Percentiles rank a stretch among this genome's conserved stretches.
phyloP scores from a whole-genome alignment of 2,888 invertebrate species.

The Caenorhabditis sinica region DNA sequence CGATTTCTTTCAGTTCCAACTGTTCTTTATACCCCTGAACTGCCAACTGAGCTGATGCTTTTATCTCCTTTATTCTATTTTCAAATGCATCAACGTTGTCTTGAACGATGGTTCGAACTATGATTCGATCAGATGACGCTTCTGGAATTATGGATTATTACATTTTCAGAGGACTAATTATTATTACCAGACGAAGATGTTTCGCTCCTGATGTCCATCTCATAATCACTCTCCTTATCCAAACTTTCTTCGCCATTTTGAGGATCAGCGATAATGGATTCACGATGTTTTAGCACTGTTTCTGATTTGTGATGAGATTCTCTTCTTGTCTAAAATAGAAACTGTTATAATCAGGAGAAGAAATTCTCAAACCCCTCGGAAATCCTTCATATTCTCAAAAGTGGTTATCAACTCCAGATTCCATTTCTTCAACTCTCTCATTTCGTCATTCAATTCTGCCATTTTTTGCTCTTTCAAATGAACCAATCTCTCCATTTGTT shows the following conservation, averaged over 20 bases:
- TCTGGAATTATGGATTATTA: neutral
- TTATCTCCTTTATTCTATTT: constrained; percentile 72
- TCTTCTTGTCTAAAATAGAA: constrained; percentile 20
- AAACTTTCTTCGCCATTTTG: constrained; percentile 37
- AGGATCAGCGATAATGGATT: neutral
- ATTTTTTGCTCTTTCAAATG: constrained; percentile 67
- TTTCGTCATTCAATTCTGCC: constrained; percentile 64
- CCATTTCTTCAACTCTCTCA: constrained; percentile 69
- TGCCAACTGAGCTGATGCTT: constrained; percentile 74
- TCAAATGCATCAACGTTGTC: constrained; percentile 78
- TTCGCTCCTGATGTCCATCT: constrained; percentile 65
- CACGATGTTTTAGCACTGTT: constrained; percentile 2
- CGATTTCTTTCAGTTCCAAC: constrained; percentile 76
- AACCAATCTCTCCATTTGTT: constrained; percentile 58
- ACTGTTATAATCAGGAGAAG: neutral
- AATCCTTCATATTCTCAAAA: constrained; percentile 61
- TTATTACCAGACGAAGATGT: constrained; percentile 14
- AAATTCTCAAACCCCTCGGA: constrained; percentile 10
- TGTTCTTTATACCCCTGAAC: constrained; percentile 81
- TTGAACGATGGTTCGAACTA: constrained; percentile 72
- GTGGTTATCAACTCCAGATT: constrained; percentile 68
- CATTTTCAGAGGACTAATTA: neutral
- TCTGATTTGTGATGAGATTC: constrained; percentile 30
- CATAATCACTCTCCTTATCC: constrained; percentile 68
- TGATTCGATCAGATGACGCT: constrained; percentile 41